phyloP scores from a whole-genome alignment of 2,888 invertebrate species.

The Drosophila demipolita region DNA sequence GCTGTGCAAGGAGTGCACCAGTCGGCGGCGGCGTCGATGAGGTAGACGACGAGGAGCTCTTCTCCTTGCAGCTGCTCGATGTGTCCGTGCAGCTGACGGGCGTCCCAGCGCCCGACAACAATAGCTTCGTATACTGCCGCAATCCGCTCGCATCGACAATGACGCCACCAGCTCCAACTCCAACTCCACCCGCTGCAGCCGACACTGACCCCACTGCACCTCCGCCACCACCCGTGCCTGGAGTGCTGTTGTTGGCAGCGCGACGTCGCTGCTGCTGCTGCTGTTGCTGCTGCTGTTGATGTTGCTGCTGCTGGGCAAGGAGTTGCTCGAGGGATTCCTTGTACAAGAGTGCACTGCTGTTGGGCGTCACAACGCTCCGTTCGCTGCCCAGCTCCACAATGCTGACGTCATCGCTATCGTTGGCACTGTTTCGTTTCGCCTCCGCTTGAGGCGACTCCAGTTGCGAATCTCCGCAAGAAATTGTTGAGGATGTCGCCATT shows the following conservation, averaged over 20 bases:
- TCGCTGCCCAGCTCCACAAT: conserved; percentile 63
- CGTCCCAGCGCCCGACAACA: conserved; percentile 73
- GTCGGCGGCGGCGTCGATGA: conserved; percentile 84
- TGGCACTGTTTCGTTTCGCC: conserved; percentile 46
- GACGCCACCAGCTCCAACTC: conserved; percentile 42
- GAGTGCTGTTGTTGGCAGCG: conserved; percentile 74
- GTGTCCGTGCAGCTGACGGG: conserved; percentile 82
- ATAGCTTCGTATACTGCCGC: conserved; percentile 80
- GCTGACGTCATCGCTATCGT: conserved; percentile 61
- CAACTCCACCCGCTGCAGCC: conserved; percentile 14
- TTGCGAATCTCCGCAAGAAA: conserved; percentile 40
- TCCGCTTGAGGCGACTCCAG: conserved; percentile 26
- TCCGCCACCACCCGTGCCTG: conserved; percentile 23
- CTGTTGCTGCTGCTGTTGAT: conserved; percentile 39
- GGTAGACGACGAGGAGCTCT: conserved; percentile 85
- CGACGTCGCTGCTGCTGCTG: conserved; percentile 58
- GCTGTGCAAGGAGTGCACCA: conserved; percentile 73
- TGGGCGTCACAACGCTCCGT: conserved; percentile 52
- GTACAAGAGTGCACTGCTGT: conserved; percentile 63
- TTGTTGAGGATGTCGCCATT: conserved; percentile 69
- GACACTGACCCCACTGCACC: neutral
- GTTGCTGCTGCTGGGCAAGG: conserved; percentile 52
- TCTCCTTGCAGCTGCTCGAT: conserved; percentile 84
- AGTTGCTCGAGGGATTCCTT: conserved; percentile 74
- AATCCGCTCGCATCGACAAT: conserved; percentile 78